Base-by-base conservation (phyloP, 2,797 vertebrate species). In the Lepilemur ruficaudatus region DNA sequence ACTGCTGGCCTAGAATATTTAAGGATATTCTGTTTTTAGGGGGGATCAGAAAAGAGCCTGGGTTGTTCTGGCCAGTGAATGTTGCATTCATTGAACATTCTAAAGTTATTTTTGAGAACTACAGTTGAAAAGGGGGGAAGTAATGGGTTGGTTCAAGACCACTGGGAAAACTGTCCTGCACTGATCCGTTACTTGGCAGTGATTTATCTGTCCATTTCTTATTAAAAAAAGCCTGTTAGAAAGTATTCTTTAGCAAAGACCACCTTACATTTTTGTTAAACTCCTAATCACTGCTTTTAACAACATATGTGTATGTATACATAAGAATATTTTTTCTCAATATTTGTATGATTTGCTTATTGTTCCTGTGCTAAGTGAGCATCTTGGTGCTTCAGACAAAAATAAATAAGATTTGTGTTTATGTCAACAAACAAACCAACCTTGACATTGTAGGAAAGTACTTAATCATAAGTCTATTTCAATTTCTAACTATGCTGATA, bases 391-490 rank as follows among this genome's bases (percentile, higher is more conserved):
- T 87, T 89, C 79, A 96, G 89, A 95, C 88, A 94, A 70, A 97
- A 97, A 98, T 98, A 98, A 98, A 98, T 98, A 92, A 96, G 92
- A 90, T 96, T 97, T 97, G 95, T 97, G 94, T 98, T 97, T 97
- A 97, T 79, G 93, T 63, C 70, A 93, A 79, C 12, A 50, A 79
- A 79, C 14, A 17, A 57, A 38, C 7, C 7, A 57, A 38, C 13
- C 13, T 79, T 38, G n/a, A 75, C 32, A 59, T 8, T 38, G 10
- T 75, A 28, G 20, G 41, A 59, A 59, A 83, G 28, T 17, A 61
- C 0, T 50, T 70, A 20, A 67, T 14, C 14, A 4, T 46, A 75
- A 75, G 7, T 20, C 13, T 73, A 65, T 75, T 67, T 75, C 38
- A 75, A 7, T 59, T 67, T 3, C 18, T 76, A 76, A 76, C 23